Evolutionary conservation across 2,797 vertebrate genomes (phyloP).

Genomic region (Tolypeutes matacus): DNA sequence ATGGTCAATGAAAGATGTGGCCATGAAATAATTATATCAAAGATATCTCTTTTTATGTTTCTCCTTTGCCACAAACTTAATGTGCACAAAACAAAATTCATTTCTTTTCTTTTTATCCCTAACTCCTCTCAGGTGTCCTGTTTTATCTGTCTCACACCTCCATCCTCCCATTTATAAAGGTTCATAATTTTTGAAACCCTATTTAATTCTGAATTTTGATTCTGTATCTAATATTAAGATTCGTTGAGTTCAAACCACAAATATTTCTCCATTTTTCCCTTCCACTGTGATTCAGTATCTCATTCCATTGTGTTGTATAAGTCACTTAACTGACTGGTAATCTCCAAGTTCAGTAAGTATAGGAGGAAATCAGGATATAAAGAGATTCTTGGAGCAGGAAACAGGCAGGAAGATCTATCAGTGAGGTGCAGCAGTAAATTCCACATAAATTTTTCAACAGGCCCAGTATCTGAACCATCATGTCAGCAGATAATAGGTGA

Average conservation of each 20-base stretch:
- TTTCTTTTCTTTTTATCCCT: neutral
- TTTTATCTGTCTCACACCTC: neutral
- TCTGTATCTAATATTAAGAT: neutral
- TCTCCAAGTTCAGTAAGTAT: neutral
- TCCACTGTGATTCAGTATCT: neutral
- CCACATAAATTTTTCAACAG: neutral
- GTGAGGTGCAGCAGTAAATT: neutral
- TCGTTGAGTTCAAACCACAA: constrained; percentile 28
- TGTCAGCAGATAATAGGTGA: neutral
- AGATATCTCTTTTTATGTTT: neutral
- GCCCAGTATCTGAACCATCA: neutral
- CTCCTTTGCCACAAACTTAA: neutral
- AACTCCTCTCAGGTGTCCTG: neutral
- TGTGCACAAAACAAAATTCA: neutral
- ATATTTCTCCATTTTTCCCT: neutral
- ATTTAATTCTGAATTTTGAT: neutral
- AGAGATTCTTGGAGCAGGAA: neutral
- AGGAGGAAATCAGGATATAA: neutral
- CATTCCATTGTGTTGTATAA: neutral
- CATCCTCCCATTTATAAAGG: neutral
- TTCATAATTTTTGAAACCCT: neutral
- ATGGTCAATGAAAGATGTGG: neutral
- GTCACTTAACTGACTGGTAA: neutral
- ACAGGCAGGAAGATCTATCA: neutral
- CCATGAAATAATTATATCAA: neutral